These are phyloP conservation scores for Herpailurus yagouaroundi DNA, from an alignment of 2,113 vertebrate species.

Conservation along the genomic window DNA sequence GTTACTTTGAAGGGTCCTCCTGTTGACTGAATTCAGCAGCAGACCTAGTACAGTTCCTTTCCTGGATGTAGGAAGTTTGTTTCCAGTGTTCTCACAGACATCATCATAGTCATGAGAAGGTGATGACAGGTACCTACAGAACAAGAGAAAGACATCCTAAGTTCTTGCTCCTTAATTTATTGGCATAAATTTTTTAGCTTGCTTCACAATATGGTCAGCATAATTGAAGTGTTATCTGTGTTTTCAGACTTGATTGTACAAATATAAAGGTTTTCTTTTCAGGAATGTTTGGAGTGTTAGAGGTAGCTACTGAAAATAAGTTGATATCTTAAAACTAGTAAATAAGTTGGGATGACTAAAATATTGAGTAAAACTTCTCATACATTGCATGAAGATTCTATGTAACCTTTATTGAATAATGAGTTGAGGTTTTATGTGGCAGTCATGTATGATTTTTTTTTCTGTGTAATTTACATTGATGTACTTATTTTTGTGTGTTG, in stretches of 20 bases:
- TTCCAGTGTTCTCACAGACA: not conserved
- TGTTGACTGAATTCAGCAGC: not conserved
- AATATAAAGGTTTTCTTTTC: not conserved
- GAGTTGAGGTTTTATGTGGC: slow-evolving; percentile 27
- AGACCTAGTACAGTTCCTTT: not conserved
- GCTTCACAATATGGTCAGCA: not conserved
- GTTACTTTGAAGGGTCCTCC: not conserved
- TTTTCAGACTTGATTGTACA: slow-evolving; percentile 49
- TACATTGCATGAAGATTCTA: not conserved
- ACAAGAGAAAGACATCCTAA: not conserved
- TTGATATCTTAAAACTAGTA: slow-evolving; percentile 3
- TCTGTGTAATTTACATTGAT: slow-evolving; percentile 39
- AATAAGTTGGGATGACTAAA: slow-evolving; percentile 1
- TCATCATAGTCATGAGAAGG: not conserved
- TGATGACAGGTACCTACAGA: not conserved
- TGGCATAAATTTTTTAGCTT: not conserved
- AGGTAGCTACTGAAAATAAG: slow-evolving; percentile 13
- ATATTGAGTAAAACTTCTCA: slow-evolving; percentile 23
- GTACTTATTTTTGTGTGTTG: slow-evolving; percentile 66
- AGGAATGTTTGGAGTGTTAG: slow-evolving; percentile 17
- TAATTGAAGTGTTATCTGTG: not conserved
- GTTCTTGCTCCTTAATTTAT: not conserved
- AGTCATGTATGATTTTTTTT: slow-evolving; percentile 41
- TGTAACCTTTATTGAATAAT: slow-evolving; percentile 33
- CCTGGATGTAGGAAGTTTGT: not conserved